These are phyloP conservation scores for Eupithecia pulchellata DNA, from an alignment of 2,888 invertebrate genomes.

Conservation along the genomic window DNA sequence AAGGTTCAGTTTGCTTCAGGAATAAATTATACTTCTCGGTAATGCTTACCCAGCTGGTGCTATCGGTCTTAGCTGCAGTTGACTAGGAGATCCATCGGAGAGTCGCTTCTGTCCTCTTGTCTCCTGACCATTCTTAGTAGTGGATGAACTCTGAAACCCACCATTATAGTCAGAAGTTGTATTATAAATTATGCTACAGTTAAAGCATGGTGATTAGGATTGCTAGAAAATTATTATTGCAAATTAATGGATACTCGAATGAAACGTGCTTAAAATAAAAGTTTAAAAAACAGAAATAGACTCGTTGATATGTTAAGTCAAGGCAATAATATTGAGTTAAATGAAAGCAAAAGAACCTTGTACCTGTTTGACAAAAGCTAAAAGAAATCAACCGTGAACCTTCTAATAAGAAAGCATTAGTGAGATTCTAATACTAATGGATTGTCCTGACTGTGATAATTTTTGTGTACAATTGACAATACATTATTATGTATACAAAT, in stretches of 20 bases:
- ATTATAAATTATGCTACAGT: not conserved
- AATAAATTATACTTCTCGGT: not conserved
- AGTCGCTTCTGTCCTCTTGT: slow-evolving; percentile 75
- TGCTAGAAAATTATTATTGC: slow-evolving; percentile 28
- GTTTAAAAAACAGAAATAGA: not conserved
- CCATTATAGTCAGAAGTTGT: not conserved
- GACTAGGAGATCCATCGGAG: slow-evolving; percentile 79
- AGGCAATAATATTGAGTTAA: slow-evolving; percentile 19
- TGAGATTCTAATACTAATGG: slow-evolving; percentile 40
- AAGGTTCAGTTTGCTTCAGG: not conserved
- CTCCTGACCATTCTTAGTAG: slow-evolving; percentile 71
- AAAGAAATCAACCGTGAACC: slow-evolving; percentile 49
- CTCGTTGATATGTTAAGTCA: not conserved
- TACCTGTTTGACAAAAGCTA: slow-evolving; percentile 45
- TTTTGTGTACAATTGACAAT: slow-evolving; percentile 7
- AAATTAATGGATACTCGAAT: slow-evolving; percentile 2
- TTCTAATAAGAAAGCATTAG: slow-evolving; percentile 47
- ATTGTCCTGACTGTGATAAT: slow-evolving; percentile 29
- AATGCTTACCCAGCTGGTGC: slow-evolving; percentile 80
- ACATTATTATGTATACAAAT: too few species aligned
- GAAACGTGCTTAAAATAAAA: not conserved
- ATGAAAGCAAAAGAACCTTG: slow-evolving; percentile 42
- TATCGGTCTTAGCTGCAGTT: slow-evolving; percentile 76
- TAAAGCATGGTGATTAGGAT: slow-evolving; percentile 29
- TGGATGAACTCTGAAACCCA: slow-evolving; percentile 66